Base-by-base conservation (phyloP, 2,113 vertebrate genomes). In the Lophura nycthemera region DNA sequence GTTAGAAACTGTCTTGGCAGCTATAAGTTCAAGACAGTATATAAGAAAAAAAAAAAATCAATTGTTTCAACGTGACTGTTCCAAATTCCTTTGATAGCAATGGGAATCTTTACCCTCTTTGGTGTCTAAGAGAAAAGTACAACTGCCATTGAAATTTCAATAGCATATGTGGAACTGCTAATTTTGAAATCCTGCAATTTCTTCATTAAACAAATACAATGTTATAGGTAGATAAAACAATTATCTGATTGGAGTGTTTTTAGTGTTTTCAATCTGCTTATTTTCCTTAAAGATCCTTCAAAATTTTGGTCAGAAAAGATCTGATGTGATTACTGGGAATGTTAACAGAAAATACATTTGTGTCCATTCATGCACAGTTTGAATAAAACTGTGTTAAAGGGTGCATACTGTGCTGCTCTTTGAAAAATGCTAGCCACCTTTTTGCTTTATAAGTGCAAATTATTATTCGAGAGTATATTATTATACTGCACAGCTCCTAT, bases 351-450 rank as follows among this genome's bases (percentile, higher is more conserved):
- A 91, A 86, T 0, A 13, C 72, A 50, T 83, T 91, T 80, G 24
- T 77, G 56, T 81, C 72, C 90, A 79, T 74, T 64, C 27, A 42
- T 43, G 63, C 27, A 64, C 86, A 67, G 88, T 71, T 83, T 50
- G 56, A 95, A 73, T 59, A 64, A 90, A 91, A 83, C 0, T 12
- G 36, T 66, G 48, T 91, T 89, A 56, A 87, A 40, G 80, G 42
- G 56, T 29, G 34, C 76, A 32, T 93, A 88, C 90, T 67, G 79
- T 77, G 92, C 93, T 74, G 60, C 60, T 91, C 76, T 83, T 90
- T 17, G 86, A 74, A 88, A 96, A 84, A 86, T 72, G 86, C 80
- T 86, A 88, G 75, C 38, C 57, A 95, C 69, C 88, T 90, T 86
- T 78, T 78, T 2, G 6, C 61, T 88, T 22, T 61, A 21, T 57